Base-by-base conservation (phyloP, 2,797 vertebrate genomes). In the Philypnodon macrostomus region DNA sequence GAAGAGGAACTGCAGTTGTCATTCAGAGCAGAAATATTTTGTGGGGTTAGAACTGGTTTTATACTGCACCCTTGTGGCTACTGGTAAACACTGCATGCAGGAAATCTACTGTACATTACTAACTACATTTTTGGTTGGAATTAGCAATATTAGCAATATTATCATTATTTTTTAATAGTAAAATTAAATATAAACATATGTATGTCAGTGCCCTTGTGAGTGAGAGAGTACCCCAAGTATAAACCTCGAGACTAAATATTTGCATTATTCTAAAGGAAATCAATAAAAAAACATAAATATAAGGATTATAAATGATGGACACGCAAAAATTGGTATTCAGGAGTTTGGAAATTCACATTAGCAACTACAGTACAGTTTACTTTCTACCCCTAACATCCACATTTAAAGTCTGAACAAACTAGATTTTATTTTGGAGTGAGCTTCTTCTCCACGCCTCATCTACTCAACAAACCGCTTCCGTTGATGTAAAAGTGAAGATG, bases 41-140 rank as follows among this genome's bases (percentile, higher is more conserved):
- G n/a, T 53, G 37, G 34, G 16, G 37, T 27, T 7, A 71, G 64
- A 63, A 10, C 13, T 75, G 63, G 15, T 46, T 39, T 63, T 16
- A 79, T 53, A 85, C 72, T 85, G 81, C 85, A 17, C 69, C 58
- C 85, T 2, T 75, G 83, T 85, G 85, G 82, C 36, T 34, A 59
- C 13, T 13, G 2, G 1, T 29, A 9, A 40, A 57, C 56, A 78
- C 40, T 80, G 30, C 7, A 27, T 7, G 4, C 8, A 21, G 1
- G 16, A 7, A 17, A 17, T 18, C 8, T 36, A 17, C n/a, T n/a
- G n/a, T n/a, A n/a, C n/a, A n/a, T n/a, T n/a, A n/a, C n/a, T n/a
- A n/a, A n/a, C n/a, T n/a, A n/a, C n/a, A n/a, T n/a, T n/a, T n/a
- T n/a, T n/a, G n/a, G n/a, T n/a, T n/a, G n/a, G n/a, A n/a, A n/a